A percentile compares a stretch with the other conserved stretches of the same genome.
Conservation (phyloP, 2,888 invertebrate genomes). For the Hemithea aestivaria region DNA sequence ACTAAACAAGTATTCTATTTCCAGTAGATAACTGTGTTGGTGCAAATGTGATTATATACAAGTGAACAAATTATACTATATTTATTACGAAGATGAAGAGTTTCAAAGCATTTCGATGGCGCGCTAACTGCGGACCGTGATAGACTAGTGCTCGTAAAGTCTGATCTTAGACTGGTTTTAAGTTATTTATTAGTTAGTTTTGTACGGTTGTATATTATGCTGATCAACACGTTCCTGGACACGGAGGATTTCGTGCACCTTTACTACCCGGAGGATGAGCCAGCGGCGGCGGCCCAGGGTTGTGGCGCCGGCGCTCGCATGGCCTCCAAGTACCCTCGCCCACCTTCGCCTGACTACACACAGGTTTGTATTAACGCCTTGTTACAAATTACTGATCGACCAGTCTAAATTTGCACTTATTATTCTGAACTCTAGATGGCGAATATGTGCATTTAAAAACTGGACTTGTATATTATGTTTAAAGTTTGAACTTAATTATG, state of each 20-base stretch:
- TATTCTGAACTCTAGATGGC: no score
- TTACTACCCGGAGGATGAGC: conserved; percentile 74
- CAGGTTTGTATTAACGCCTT: conserved; percentile 68
- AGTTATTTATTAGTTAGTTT: conserved; percentile 64
- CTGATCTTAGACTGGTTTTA: conserved; percentile 64
- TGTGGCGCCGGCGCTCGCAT: conserved; percentile 71
- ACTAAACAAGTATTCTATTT: conserved; percentile 24
- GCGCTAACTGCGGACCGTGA: conserved; percentile 60
- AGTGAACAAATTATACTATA: conserved; percentile 56
- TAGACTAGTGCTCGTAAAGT: conserved; percentile 54
- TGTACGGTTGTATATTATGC: conserved; percentile 66
- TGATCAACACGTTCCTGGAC: conserved; percentile 76
- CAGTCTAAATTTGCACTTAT: no score
- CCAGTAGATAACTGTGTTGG: conserved; percentile 52
- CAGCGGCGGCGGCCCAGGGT: conserved; percentile 57
- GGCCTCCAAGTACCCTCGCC: conserved; percentile 69
- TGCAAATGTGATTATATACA: conserved; percentile 72
- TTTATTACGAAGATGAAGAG: conserved; percentile 57
- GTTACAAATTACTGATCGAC: no score
- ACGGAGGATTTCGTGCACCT: conserved; percentile 78
- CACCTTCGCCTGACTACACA: conserved; percentile 66
- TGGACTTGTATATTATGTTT: no score
- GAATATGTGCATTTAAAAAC: no score
- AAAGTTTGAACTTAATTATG: no score
- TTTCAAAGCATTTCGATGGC: conserved; percentile 59